phyloP scores from a whole-genome alignment of 2,888 invertebrate genomes.

The Aphidius colemani region DNA sequence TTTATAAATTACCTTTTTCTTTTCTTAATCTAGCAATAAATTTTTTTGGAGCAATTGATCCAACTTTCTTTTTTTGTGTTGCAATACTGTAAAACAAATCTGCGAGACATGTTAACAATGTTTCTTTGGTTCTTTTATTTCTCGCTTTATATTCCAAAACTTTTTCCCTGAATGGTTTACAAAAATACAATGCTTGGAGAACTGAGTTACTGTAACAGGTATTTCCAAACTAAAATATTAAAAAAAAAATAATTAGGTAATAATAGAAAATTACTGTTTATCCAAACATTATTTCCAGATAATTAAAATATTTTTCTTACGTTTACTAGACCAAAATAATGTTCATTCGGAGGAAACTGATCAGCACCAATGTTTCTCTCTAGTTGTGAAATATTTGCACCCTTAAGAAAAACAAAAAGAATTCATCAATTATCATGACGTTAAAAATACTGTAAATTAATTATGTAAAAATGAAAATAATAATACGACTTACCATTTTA shows the following conservation, averaged over 20 bases:
- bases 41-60: conserved; percentile 99
- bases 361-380: conserved; percentile 99
- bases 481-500: too few relatives aligned
- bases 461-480: too few relatives aligned
- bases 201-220: conserved; percentile 99
- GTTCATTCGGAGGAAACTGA: conserved; percentile 97
- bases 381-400: conserved; percentile 98
- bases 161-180: conserved; percentile 98
- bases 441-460: too few relatives aligned
- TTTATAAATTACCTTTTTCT: conserved; percentile 79
- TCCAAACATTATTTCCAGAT: conserved; percentile 1
- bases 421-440: too few relatives aligned
- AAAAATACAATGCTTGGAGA: conserved; percentile 98
- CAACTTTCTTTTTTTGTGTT: conserved; percentile 99
- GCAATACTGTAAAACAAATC: conserved; percentile 99
- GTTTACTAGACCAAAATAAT: conserved; percentile 99
- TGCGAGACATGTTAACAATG: conserved; percentile 94
- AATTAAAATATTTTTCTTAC: conserved; percentile 67
- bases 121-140: conserved; percentile 95
- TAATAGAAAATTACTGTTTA: conserved; percentile 7
- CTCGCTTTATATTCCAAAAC: conserved; percentile 97
- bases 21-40: conserved; percentile 97
- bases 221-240: conserved; percentile 85
- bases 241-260: conserved; percentile 6
- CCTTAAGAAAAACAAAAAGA: conserved; percentile 66